A percentile compares a stretch with the other conserved stretches of the same genome.
phyloP scores from a whole-genome alignment of 2,888 invertebrate genomes.

The Diachrysia chrysitis region DNA sequence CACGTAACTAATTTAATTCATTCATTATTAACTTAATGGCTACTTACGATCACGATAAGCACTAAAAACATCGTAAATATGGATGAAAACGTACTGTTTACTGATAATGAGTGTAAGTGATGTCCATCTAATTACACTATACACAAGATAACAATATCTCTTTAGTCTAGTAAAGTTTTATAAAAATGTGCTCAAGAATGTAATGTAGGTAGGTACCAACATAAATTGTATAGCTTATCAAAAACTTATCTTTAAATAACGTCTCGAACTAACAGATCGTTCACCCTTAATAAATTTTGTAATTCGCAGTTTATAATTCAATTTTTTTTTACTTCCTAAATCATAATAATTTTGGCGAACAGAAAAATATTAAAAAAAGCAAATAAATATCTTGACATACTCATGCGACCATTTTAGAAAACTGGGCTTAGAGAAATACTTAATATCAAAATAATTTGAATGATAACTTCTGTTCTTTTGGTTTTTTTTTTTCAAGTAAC shows the following conservation, averaged over 20 bases:
- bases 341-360: not conserved
- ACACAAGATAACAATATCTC: not conserved
- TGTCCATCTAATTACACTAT: slow-evolving; percentile 37
- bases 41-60: slow-evolving; percentile 41
- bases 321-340: not conserved
- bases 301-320: slow-evolving; percentile 1
- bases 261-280: slow-evolving; percentile 8
- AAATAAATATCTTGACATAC: not conserved
- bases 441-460: not conserved
- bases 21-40: slow-evolving; percentile 45
- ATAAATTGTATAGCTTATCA: too few relatives aligned
- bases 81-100: slow-evolving; percentile 33
- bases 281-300: slow-evolving; percentile 8
- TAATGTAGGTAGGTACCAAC: slow-evolving; percentile 2
- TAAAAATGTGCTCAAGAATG: slow-evolving; percentile 15
- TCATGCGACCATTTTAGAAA: not conserved
- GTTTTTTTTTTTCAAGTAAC: not conserved
- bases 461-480: too few relatives aligned
- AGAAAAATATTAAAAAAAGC: not conserved
- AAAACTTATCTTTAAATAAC: not conserved
- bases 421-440: not conserved
- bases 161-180: not conserved
- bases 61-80: slow-evolving; percentile 53
- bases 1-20: slow-evolving; percentile 31
- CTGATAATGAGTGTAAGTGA: slow-evolving; percentile 44